These are phyloP conservation scores for Manis javanica DNA, from an alignment of 2,797 vertebrate species.

Conservation along the genomic window DNA sequence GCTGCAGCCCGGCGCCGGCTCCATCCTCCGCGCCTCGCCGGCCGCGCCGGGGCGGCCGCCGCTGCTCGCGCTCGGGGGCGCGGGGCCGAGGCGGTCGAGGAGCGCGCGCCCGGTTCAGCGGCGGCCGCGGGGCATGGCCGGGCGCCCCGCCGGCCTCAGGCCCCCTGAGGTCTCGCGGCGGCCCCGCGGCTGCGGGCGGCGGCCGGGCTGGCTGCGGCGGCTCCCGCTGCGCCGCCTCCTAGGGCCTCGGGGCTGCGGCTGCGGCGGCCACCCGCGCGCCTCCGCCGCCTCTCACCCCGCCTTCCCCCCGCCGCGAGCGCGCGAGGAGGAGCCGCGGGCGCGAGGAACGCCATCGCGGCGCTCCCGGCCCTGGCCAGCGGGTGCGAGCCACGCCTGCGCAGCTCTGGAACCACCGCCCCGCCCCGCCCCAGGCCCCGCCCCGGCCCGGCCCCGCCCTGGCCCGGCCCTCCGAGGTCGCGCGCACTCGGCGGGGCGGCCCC, in stretches of 20 bases:
- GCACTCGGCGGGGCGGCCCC: neutral
- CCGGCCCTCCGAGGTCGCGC: neutral
- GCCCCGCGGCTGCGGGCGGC: conserved; percentile 48
- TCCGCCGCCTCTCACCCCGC: conserved; percentile 72
- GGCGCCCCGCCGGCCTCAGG: conserved; percentile 69
- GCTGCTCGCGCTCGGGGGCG: conserved; percentile 55
- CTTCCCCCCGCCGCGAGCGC: conserved; percentile 72
- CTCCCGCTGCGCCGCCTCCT: conserved; percentile 74
- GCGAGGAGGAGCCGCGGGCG: conserved; percentile 83
- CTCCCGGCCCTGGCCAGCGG: conserved; percentile 87
- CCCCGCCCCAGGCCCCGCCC: conserved; percentile 78
- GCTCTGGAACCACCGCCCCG: conserved; percentile 79
- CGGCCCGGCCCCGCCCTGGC: conserved; percentile 41
- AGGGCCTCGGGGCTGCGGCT: conserved; percentile 78
- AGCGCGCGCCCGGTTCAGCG: conserved; percentile 71
- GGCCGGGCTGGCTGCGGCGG: conserved; percentile 52
- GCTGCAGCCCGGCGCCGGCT: conserved; percentile 93
- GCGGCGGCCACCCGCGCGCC: conserved; percentile 77
- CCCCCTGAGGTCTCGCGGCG: conserved; percentile 53
- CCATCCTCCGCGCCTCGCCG: conserved; percentile 90
- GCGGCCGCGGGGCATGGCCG: conserved; percentile 73
- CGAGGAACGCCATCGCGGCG: conserved; percentile 87
- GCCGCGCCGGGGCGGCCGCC: conserved; percentile 35
- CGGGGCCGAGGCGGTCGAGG: conserved; percentile 27
- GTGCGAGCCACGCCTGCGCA: conserved; percentile 88